phyloP scores from a whole-genome alignment of 2,113 vertebrate genomes.

The Rhombomys opimus region DNA sequence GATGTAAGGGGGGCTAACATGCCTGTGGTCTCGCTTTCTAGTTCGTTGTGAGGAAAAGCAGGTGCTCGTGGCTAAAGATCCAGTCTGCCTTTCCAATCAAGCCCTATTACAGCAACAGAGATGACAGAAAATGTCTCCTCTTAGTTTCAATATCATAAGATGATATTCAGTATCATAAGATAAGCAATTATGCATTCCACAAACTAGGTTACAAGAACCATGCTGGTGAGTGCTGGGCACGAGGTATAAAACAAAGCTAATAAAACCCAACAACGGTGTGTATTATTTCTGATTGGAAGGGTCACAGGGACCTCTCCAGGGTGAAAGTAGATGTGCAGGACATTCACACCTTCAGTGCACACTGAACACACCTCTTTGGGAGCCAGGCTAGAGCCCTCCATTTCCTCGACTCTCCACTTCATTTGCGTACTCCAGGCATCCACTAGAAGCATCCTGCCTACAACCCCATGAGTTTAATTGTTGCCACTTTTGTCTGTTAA shows the following conservation, averaged over 20 bases:
- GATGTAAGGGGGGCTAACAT: accelerated
- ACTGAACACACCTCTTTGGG: neutral
- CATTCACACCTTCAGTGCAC: too few species aligned
- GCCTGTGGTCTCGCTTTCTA: neutral
- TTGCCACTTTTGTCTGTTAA: slow-evolving; percentile 36
- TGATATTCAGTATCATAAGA: neutral
- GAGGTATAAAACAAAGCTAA: neutral
- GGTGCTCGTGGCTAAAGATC: neutral
- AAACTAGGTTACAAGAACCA: neutral
- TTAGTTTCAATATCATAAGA: neutral
- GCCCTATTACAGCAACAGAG: neutral
- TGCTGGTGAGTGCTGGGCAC: neutral
- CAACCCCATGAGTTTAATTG: neutral
- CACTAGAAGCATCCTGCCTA: neutral
- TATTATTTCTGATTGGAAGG: neutral
- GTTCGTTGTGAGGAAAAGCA: neutral
- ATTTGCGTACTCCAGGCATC: neutral
- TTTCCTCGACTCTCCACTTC: neutral
- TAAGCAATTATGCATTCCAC: neutral
- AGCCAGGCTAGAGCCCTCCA: neutral
- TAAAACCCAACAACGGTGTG: neutral
- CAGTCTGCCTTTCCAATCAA: neutral
- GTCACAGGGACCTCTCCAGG: neutral
- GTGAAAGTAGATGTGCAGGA: neutral
- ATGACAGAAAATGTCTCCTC: neutral